These are phyloP conservation scores for Coptodon bakossiorum DNA, from an alignment of 2,113 vertebrate genomes.

Conservation along the genomic window DNA sequence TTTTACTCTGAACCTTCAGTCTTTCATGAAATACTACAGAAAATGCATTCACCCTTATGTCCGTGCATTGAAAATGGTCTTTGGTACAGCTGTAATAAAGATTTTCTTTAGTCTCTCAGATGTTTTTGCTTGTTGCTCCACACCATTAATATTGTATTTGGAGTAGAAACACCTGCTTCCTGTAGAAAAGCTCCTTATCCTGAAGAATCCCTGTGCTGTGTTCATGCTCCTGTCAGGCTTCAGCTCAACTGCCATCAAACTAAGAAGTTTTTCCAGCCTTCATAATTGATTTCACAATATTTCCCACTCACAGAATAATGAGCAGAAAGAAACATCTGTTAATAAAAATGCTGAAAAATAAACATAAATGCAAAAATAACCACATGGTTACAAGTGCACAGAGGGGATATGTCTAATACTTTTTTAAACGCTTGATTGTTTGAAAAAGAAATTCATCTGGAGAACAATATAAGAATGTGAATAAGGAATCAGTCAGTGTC, in stretches of 20 bases:
- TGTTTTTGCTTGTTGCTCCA: neutral
- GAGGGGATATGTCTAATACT: neutral
- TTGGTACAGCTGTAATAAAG: conserved; percentile 25
- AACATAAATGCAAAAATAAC: neutral
- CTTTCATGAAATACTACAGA: neutral
- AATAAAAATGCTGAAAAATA: neutral
- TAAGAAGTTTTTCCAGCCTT: neutral
- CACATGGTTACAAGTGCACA: neutral
- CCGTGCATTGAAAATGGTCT: neutral
- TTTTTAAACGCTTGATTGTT: conserved; percentile 6
- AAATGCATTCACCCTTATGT: neutral
- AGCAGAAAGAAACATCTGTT: neutral
- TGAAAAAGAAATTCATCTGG: neutral
- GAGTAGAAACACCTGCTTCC: neutral
- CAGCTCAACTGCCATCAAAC: neutral
- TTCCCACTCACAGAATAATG: neutral
- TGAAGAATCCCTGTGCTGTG: neutral
- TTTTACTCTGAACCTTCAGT: neutral
- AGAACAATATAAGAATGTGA: neutral
- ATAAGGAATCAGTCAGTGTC: neutral
- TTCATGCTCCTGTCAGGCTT: conserved; percentile 13
- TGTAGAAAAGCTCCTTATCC: neutral
- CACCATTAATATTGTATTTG: neutral
- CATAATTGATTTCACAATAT: neutral
- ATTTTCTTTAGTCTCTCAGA: neutral